phyloP scores from a whole-genome alignment of 2,888 invertebrate genomes.

The Drosophila imparisetae region DNA sequence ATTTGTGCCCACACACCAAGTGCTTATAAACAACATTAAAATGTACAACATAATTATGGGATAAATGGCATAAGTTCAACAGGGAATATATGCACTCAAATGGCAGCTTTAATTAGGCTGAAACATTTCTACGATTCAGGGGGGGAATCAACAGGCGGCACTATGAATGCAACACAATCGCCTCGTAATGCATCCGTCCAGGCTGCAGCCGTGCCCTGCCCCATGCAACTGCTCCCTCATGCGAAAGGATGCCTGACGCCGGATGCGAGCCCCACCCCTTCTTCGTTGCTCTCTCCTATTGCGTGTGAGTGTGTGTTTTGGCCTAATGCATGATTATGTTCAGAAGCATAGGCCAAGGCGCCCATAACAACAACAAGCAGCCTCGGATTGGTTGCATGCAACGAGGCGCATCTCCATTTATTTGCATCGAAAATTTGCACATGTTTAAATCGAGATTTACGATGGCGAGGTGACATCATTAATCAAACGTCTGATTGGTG shows the following conservation, averaged over 20 bases:
- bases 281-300: neutral
- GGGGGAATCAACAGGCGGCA: conserved; percentile 66
- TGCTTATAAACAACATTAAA: conserved; percentile 11
- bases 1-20: neutral
- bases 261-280: conserved; percentile 22
- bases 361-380: conserved; percentile 28
- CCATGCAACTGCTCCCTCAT: conserved; percentile 12
- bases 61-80: conserved; percentile 21
- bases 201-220: conserved; percentile 14
- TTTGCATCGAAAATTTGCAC: conserved; percentile 81
- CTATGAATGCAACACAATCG: conserved; percentile 56
- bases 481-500: conserved; percentile 85
- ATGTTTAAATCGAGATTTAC: conserved; percentile 85
- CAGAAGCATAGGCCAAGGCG: conserved; percentile 55
- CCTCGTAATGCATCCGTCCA: conserved; percentile 66
- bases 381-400: conserved; percentile 57
- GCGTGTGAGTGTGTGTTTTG: conserved; percentile 28
- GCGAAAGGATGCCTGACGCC: conserved; percentile 48
- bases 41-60: conserved; percentile 14
- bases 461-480: conserved; percentile 85
- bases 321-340: conserved; percentile 74
- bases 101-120: conserved; percentile 48
- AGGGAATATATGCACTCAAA: conserved; percentile 11
- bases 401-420: conserved; percentile 71
- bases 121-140: conserved; percentile 23